Evolutionary conservation across 1,140 invertebrate genomes (phyloP), one percentile per base, ranked within the genome.

Genomic region (Plectus sambesii): DNA sequence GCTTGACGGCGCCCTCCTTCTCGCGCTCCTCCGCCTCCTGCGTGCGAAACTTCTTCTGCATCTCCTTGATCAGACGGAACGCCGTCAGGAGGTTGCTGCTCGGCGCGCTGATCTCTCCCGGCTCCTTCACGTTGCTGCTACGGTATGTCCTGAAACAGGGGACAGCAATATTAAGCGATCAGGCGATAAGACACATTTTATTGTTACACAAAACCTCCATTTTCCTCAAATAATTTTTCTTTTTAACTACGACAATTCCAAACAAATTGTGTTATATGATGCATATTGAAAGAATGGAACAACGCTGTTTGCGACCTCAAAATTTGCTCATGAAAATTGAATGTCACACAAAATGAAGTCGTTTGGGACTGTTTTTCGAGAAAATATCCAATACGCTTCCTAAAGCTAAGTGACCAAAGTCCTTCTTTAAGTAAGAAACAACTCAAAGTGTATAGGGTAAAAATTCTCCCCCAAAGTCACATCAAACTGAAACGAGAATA

Each of bases 21-120:
- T 99, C 93, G 56, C 87, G 80, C 73, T 98, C 92, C 73, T 99
- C 93, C 1, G 89, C 88, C 73, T 98, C 94, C 48, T 92, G 76
- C 0, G 88, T 96, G 74, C 93, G 94, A 68, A 89, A 98, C 67
- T 88, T 92, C 70, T 98, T 96, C 72, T 99, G 94, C 25, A 98
- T 88, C 76, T 98, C 93, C 72, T 99, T 99, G 61, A 99, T 98
- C 5, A 97, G 75, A 47, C 92, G 78, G 70, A 93, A 96, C 1
- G 89, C 89, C 25, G 87, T 96, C 65, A 89, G 93, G 5, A 99
- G 74, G 72, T 98, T 99, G 1, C 85, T 81, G 0, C 90, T 96
- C 0, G 93, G 87, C 0, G 92, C 83, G 3, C 83, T 84, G 40
- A 93, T 78, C 74, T 97, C 90, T 42, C 93, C 93, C 8, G 89